phyloP scores from a whole-genome alignment of 2,113 vertebrate genomes.

The Ceratotherium simum region DNA sequence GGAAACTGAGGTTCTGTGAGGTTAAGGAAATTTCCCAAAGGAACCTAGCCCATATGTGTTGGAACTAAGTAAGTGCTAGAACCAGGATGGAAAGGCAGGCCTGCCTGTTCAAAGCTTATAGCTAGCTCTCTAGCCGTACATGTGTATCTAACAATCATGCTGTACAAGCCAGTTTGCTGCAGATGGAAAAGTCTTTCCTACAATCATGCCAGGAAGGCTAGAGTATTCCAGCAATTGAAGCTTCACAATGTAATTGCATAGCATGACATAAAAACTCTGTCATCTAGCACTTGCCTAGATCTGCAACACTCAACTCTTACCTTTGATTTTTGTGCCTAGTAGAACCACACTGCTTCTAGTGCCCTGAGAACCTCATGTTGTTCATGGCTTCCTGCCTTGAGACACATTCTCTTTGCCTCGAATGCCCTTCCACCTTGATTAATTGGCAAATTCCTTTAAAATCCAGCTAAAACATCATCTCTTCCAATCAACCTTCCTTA shows the following conservation, averaged over 20 bases:
- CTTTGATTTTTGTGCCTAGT: neutral
- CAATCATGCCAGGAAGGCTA: neutral
- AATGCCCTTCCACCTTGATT: neutral
- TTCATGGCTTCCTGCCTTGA: neutral
- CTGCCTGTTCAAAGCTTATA: neutral
- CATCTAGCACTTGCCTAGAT: neutral
- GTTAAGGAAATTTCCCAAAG: constrained; percentile 1
- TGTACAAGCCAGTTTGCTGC: neutral
- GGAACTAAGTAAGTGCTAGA: neutral
- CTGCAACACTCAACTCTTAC: neutral
- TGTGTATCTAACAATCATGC: neutral
- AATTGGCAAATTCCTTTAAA: neutral
- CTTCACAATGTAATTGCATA: neutral
- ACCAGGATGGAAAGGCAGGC: neutral
- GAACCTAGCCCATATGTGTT: neutral
- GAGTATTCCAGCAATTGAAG: neutral
- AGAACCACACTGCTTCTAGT: neutral
- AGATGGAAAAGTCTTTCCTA: neutral
- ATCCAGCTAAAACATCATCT: neutral
- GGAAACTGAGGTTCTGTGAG: neutral
- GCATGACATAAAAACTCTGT: neutral
- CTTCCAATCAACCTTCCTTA: neutral
- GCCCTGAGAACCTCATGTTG: neutral
- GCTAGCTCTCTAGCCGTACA: neutral
- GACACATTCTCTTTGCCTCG: neutral